A percentile compares a stretch with the other conserved stretches of the same genome.
Conservation (phyloP, 2,888 invertebrate species). For the Pachliopta kotzebuea region DNA sequence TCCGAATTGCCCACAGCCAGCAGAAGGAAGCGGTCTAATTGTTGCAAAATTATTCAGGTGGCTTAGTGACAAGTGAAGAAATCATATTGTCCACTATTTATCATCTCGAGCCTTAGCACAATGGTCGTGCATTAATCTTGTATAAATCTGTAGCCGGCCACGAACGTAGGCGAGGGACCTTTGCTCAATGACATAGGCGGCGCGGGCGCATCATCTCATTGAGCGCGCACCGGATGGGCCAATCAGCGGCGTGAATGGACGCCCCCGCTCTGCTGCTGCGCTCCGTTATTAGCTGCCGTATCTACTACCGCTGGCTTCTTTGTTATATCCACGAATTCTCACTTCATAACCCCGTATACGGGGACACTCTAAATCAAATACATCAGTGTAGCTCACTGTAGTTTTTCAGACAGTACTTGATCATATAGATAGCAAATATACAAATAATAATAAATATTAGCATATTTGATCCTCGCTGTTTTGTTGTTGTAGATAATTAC, state of each 20-base stretch:
- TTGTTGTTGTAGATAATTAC: too few relatives aligned
- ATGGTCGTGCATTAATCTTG: slow-evolving; percentile 33
- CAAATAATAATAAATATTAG: too few relatives aligned
- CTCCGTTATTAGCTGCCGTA: slow-evolving; percentile 70
- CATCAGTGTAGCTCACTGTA: too few relatives aligned
- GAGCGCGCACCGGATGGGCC: slow-evolving; percentile 79
- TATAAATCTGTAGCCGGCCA: slow-evolving; percentile 48
- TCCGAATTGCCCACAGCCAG: too few relatives aligned
- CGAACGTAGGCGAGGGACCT: slow-evolving; percentile 77
- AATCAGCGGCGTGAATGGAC: slow-evolving; percentile 80
- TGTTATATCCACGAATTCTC: slow-evolving; percentile 73
- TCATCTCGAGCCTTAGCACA: not conserved
- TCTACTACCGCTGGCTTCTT: slow-evolving; percentile 67
- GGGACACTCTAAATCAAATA: not conserved
- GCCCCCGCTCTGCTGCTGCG: slow-evolving; percentile 63
- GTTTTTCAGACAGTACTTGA: too few relatives aligned
- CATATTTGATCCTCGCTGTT: too few relatives aligned
- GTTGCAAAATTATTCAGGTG: too few relatives aligned
- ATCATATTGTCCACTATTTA: too few relatives aligned
- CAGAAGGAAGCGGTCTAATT: too few relatives aligned
- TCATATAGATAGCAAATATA: too few relatives aligned
- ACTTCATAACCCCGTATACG: slow-evolving; percentile 68
- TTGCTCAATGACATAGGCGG: slow-evolving; percentile 74
- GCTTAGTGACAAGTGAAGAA: too few relatives aligned
- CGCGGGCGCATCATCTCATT: slow-evolving; percentile 78